Evolutionary conservation across 2,113 vertebrate genomes (phyloP), one percentile per base, ranked within the genome.

Genomic region (Mixornis gularis): DNA sequence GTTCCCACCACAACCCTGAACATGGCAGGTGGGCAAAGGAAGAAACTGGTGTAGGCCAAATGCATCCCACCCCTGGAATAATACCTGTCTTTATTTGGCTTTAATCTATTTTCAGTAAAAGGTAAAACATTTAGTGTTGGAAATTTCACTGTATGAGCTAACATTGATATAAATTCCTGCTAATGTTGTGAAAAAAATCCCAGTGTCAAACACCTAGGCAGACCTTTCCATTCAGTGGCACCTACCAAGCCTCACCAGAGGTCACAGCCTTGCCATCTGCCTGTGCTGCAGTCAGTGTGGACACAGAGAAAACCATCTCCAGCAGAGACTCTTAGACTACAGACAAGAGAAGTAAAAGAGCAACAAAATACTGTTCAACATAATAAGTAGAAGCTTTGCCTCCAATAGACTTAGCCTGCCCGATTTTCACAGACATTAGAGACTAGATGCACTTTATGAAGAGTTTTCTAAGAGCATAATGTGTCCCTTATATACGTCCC

Each of bases 11-110:
- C 43, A 59, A 38, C 29, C n/a, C 9, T 6, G 40, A 62, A 64
- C 0, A 0, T 1, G 8, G 19, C 17, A 85, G 7, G 22, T 19
- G 10, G n/a, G 51, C 53, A 79, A 41, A 72, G 27, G 16, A 36
- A 79, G 25, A 87, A 56, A 25, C 1, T 0, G 1, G 3, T 24
- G 32, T 7, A 24, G 26, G 51, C 17, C 59, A 56, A 65, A 93
- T 20, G 22, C 43, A 73, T 10, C 34, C 13, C 2, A 2, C 6
- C 40, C 53, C 46, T 82, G 24, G 62, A 73, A 74, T 27, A 76
- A 85, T 3, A 80, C 5, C 30, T 22, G 18, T 32, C 48, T 59
- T 76, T 60, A 38, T 32, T 83, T 40, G 52, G 20, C 12, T 92
- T 93, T n/a, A 59, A 71, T 7, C 34, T 70, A 27, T 73, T 84